Conservation (phyloP, 2,113 vertebrate genomes). For the Astur gentilis region DNA sequence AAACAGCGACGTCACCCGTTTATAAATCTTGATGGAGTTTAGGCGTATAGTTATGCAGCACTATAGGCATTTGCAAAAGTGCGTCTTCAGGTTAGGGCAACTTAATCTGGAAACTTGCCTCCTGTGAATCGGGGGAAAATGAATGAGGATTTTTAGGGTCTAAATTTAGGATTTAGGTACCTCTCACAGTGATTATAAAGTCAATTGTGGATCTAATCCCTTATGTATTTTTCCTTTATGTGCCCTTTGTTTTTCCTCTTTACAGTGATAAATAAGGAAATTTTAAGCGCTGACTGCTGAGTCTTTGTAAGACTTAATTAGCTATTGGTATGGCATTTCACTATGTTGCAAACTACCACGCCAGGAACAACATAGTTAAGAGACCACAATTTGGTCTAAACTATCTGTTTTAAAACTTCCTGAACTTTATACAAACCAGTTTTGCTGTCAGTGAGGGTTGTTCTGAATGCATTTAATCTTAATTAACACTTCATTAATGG, state of each 20-base stretch:
- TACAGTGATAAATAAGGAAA: neutral
- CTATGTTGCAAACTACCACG: neutral
- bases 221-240: neutral
- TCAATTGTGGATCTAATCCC: neutral
- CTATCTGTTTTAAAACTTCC: neutral
- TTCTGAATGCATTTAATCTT: neutral
- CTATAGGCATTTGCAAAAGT: neutral
- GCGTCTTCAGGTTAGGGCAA: neutral
- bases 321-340: neutral
- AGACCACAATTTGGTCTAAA: neutral
- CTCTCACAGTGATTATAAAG: fast-evolving
- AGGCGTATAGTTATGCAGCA: neutral
- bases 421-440: neutral
- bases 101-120: neutral
- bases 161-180: neutral
- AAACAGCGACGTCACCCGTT: neutral
- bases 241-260: neutral
- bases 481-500: neutral
- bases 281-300: neutral
- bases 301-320: neutral
- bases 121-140: neutral
- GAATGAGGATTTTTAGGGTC: neutral
- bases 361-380: neutral
- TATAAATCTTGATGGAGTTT: neutral
- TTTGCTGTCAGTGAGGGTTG: neutral